A percentile compares a stretch with the other conserved stretches of the same genome.
Evolutionary conservation across 2,888 invertebrate species (phyloP).

Genomic region (Orthonychiurus folsomi): DNA sequence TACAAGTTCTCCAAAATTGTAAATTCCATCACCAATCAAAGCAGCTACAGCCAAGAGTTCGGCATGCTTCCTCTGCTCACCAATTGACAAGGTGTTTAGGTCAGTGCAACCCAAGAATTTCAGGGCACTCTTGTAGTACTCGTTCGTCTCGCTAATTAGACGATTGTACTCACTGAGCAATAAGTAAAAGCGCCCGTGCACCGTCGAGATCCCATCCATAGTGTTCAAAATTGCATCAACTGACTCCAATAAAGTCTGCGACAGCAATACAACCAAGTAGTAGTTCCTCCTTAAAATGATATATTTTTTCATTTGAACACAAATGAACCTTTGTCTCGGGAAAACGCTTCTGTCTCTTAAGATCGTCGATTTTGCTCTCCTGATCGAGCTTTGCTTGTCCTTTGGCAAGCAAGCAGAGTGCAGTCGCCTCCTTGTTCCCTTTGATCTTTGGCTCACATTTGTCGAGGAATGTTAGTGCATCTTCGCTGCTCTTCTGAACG

Average conservation of each 20-base stretch:
- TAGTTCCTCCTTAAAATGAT: not conserved
- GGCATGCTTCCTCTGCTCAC: constrained; percentile 67
- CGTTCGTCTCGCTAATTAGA: constrained; percentile 78
- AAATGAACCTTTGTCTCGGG: not conserved
- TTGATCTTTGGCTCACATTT: constrained; percentile 81
- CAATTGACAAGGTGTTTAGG: constrained; percentile 55
- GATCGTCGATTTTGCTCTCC: constrained; percentile 64
- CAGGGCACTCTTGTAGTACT: constrained; percentile 90
- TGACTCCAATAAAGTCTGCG: constrained; percentile 69
- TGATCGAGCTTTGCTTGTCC: constrained; percentile 71
- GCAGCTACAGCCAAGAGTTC: constrained; percentile 89
- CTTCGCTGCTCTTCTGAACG: constrained; percentile 71
- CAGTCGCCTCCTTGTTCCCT: constrained; percentile 72
- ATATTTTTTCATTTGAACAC: not conserved
- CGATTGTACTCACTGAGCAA: constrained; percentile 86
- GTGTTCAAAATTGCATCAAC: constrained; percentile 75
- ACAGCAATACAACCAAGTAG: too few species aligned
- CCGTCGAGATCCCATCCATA: constrained; percentile 82
- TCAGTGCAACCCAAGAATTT: constrained; percentile 69
- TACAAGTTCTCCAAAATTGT: constrained; percentile 91
- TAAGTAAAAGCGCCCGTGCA: constrained; percentile 89
- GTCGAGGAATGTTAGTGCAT: constrained; percentile 77
- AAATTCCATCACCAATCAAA: constrained; percentile 85
- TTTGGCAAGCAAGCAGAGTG: constrained; percentile 78
- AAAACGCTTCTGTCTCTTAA: constrained; percentile 52